Evolutionary conservation across 2,797 vertebrate species (phyloP).

Genomic region (Periparus ater): DNA sequence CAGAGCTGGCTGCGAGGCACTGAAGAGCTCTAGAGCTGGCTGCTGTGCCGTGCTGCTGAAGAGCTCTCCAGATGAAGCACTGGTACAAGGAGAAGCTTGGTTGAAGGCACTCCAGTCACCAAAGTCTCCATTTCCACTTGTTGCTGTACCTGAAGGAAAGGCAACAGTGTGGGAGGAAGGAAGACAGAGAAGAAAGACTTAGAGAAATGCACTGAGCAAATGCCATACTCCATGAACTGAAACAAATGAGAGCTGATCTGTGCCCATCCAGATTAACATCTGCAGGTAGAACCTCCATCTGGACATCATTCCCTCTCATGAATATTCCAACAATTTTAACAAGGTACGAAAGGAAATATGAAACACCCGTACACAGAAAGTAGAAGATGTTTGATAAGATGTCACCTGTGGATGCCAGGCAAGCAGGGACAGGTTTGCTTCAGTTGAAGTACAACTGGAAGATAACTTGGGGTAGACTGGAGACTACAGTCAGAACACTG

Average conservation of each 20-base stretch:
- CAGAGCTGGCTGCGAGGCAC: slow-evolving; percentile 69
- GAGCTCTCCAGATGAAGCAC: slow-evolving; percentile 71
- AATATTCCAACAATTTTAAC: slow-evolving; percentile 77
- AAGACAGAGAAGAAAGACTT: background rate
- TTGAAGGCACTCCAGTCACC: slow-evolving; percentile 96
- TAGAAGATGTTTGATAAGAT: slow-evolving; percentile 21
- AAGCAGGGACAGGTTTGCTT: slow-evolving; percentile 38
- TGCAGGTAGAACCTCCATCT: slow-evolving; percentile 89
- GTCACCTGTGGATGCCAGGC: slow-evolving; percentile 46
- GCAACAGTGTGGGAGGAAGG: background rate
- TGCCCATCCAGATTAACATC: slow-evolving; percentile 91
- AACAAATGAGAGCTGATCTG: slow-evolving; percentile 87
- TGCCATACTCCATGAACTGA: slow-evolving; percentile 71
- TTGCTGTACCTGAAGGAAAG: slow-evolving; percentile 70
- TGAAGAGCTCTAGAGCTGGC: slow-evolving; percentile 80
- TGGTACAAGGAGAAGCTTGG: slow-evolving; percentile 79
- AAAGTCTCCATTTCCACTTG: slow-evolving; percentile 89
- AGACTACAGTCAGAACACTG: background rate
- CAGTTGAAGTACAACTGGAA: background rate
- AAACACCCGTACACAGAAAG: slow-evolving; percentile 23
- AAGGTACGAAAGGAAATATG: slow-evolving; percentile 64
- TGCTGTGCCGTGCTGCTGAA: slow-evolving; percentile 71
- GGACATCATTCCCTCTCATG: slow-evolving; percentile 79
- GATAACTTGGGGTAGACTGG: background rate
- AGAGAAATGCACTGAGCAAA: slow-evolving; percentile 52